Base-by-base conservation (phyloP, 2,797 vertebrate species). In the Poeciliopsis turneri region DNA sequence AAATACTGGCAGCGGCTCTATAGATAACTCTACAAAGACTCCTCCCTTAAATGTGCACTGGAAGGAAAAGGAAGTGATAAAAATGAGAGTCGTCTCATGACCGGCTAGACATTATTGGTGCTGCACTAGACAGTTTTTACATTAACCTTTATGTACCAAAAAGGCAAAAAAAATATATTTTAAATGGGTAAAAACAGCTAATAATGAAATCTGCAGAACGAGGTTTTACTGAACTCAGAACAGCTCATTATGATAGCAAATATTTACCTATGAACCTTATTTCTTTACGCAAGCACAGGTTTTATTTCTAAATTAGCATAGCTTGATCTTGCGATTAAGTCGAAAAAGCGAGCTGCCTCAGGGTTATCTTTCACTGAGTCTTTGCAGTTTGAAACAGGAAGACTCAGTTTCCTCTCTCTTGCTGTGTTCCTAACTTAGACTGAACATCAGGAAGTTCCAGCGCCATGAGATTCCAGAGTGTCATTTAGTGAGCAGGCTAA, bases 381-480 rank as follows among this genome's bases (percentile, higher is more conserved):
- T 87, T 79, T 92, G 88, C 78, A 82, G 78, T 86, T 88, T 80
- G 78, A 66, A 90, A 92, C 94, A 94, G 93, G 92, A 94, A 94
- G 91, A 83, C 73, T 28, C 80, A 1, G 91, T 92, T 94, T 95
- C 92, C 93, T 93, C 84, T 89, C 85, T 78, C 51, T 66, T 72
- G 55, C 87, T 77, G 68, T 5, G 79, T 78, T 90, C 84, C 86
- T 59, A 83, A 91, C 85, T 92, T 89, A 87, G 89, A 76, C 76
- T 72, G 85, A 89, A 84, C 84, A 78, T 84, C 93, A 93, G 93
- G 94, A 95, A 95, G 84, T 84, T 78, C 53, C 1, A 36, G 82
- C 73, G 16, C 77, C 16, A 47, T 36, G 12, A 92, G 86, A 93
- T 92, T 92, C 90, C 91, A 89, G 86, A 80, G 81, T 75, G 69